phyloP scores from a whole-genome alignment of 23 tunicate genomes.

The Halocynthia roretzi region DNA sequence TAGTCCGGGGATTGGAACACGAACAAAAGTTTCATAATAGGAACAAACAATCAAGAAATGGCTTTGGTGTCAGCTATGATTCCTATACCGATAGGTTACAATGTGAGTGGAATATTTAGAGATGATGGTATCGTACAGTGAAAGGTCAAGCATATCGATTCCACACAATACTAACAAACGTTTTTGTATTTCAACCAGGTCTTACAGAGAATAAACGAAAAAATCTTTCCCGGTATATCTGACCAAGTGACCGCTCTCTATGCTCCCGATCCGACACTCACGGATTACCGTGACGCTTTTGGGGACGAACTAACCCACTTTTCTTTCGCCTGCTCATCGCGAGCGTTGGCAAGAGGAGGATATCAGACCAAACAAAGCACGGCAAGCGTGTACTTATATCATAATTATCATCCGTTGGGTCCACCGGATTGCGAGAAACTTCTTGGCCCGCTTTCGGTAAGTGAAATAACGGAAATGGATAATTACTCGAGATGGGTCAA shows the following conservation, averaged over 20 bases:
- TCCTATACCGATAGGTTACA: conserved; percentile 45
- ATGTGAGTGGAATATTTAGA: conserved; percentile 14
- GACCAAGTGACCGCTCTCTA: conserved; percentile 33
- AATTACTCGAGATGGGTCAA: too few relatives aligned
- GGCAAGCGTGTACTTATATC: conserved; percentile 38
- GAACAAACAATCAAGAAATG: conserved; percentile 48
- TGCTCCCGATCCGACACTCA: conserved; percentile 54
- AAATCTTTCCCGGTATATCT: conserved; percentile 56
- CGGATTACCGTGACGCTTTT: conserved; percentile 61
- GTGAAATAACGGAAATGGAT: background rate
- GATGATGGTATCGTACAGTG: background rate
- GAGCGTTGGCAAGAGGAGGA: conserved; percentile 36
- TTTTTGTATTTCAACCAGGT: conserved; percentile 1
- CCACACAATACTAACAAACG: too few relatives aligned
- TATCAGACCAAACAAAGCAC: conserved; percentile 22
- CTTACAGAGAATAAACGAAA: conserved; percentile 38
- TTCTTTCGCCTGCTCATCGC: conserved; percentile 66
- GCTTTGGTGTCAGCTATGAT: conserved; percentile 62
- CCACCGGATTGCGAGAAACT: conserved; percentile 55
- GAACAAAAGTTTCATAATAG: conserved; percentile 50
- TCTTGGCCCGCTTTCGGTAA: conserved; percentile 47
- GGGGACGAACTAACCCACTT: conserved; percentile 63
- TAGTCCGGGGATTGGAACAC: conserved; percentile 59
- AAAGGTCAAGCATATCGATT: too few relatives aligned
- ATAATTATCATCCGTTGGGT: conserved; percentile 56